Evolutionary conservation across 2,888 invertebrate genomes (phyloP).

Genomic region (Ectobius pallidus): DNA sequence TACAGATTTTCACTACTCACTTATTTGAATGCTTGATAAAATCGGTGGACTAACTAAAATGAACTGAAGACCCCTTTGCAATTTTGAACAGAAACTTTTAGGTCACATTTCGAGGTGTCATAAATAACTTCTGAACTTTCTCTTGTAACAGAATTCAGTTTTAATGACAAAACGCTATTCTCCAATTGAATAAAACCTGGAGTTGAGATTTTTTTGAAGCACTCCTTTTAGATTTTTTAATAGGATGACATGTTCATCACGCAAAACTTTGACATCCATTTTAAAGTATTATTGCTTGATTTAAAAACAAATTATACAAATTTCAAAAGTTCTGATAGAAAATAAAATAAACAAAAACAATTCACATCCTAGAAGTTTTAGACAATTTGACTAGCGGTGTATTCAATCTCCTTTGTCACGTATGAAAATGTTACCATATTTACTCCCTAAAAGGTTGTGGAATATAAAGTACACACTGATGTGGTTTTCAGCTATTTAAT

Average conservation of each 20-base stretch:
- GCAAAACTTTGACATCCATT: background rate
- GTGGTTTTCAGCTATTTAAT: slow-evolving; percentile 4
- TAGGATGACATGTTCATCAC: background rate
- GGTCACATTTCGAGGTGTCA: too few relatives aligned
- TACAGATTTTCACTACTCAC: too few relatives aligned
- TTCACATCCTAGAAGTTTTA: background rate
- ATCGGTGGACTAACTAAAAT: too few relatives aligned
- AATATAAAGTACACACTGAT: background rate
- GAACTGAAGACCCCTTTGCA: too few relatives aligned
- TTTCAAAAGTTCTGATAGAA: background rate
- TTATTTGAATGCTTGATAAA: too few relatives aligned
- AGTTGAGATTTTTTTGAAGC: too few relatives aligned
- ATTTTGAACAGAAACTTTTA: too few relatives aligned
- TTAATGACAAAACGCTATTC: too few relatives aligned
- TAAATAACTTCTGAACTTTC: too few relatives aligned
- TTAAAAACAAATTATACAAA: background rate
- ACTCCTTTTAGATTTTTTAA: too few relatives aligned
- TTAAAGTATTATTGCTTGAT: background rate
- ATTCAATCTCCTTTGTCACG: slow-evolving; percentile 1
- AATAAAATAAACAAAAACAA: background rate
- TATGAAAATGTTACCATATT: background rate
- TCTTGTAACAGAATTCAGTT: too few relatives aligned
- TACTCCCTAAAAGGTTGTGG: background rate
- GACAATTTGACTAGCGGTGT: background rate
- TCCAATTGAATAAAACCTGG: too few relatives aligned